Conservation (phyloP, 2,797 vertebrate genomes). For the Labeo calbasu region DNA sequence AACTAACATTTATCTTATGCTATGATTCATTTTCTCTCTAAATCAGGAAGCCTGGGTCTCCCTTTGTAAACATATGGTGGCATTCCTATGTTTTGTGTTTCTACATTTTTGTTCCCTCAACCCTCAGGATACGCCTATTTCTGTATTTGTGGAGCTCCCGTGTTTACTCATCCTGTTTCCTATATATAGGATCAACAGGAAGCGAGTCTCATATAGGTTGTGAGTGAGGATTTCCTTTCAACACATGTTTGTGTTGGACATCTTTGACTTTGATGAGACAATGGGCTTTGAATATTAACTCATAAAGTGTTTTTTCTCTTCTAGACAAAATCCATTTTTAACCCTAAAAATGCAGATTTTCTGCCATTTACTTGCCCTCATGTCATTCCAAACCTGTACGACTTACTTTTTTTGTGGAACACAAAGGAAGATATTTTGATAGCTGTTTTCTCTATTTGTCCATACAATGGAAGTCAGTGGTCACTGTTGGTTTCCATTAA, state of each 20-base stretch:
- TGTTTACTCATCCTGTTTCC: conserved; percentile 36
- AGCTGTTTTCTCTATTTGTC: background rate
- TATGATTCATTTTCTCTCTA: conserved; percentile 19
- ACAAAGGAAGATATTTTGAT: background rate
- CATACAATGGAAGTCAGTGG: background rate
- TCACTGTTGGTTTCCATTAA: background rate
- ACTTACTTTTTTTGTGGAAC: background rate
- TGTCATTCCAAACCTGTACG: background rate
- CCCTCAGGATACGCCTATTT: background rate
- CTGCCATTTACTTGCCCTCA: background rate
- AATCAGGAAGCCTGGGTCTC: background rate
- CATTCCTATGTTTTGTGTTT: background rate
- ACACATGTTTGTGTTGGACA: conserved; percentile 16
- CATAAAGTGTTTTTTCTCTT: background rate
- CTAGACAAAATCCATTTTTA: background rate
- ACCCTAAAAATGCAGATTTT: background rate
- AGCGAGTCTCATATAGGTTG: conserved; percentile 7
- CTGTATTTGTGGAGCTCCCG: background rate
- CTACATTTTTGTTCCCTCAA: too few species aligned
- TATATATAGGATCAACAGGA: conserved; percentile 14
- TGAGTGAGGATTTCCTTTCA: conserved; percentile 20
- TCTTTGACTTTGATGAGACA: background rate
- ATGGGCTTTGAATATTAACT: conserved; percentile 14
- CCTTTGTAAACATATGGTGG: conserved; percentile 7
- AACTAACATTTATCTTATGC: background rate